Base-by-base conservation (phyloP, 1,140 invertebrate genomes). In the Drosophila teissieri region DNA sequence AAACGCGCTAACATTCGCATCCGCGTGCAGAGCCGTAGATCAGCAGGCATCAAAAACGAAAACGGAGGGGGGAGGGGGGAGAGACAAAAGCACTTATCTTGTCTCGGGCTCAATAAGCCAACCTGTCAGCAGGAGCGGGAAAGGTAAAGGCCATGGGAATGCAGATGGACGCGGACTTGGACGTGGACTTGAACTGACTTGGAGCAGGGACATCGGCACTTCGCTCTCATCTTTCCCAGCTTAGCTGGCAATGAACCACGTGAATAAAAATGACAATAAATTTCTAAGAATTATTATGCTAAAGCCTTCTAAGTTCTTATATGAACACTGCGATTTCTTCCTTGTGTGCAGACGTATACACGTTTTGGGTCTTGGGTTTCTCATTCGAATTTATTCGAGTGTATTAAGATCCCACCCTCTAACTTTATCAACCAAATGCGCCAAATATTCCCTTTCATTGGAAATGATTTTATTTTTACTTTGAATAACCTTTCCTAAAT, bases 251-350 rank as follows among this genome's bases (percentile, higher is more conserved):
- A 69, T 64, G 49, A 65, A 51, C 44, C 77, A 83, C 60, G 65
- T 57, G 81, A 84, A 85, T 84, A 77, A 73, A 85, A 77, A 85
- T 52, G 40, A 73, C 84, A 84, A 84, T 85, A 84, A 85, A 85
- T 85, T 73, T 80, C 31, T 31, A 10, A 31, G 31, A 31, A 31
- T 10, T 31, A 31, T 31, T 31, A 31, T 31, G 7, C 2, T 10
- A 31, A 31, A 7, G 27, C 27, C 1, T 31, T 31, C 27, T 31
- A 31, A 10, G 8, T 31, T 10, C 4, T 4, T 24, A 31, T 31
- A 31, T 31, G 31, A 10, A 10, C 31, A 31, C 10, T 31, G 31
- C 3, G 31, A 31, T 8, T 31, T 3, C 31, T 10, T 24, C 4
- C 22, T 3, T 24, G 22, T 24, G 3, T 8, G 19, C 19, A 19